Evolutionary conservation across 2,113 vertebrate genomes (phyloP), one percentile per base, ranked within the genome.

Genomic region (Triplophysa rosa): DNA sequence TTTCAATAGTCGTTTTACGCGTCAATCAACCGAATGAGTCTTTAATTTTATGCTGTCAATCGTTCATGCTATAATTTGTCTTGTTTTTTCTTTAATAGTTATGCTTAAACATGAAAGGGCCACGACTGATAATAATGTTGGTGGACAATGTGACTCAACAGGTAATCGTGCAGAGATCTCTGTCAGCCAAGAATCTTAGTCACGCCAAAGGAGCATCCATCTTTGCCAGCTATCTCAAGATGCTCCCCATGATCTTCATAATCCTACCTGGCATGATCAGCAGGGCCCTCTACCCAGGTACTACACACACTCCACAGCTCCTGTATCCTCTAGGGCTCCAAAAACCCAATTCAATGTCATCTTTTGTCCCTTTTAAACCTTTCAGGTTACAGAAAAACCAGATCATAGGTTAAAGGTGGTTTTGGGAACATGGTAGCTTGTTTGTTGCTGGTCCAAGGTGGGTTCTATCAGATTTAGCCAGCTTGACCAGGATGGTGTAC

Each of bases 221-320:
- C 89, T 89, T 98, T 49, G 95, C 95, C 24, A 92, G 95, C 84
- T 98, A 94, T 90, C 92, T 98, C 88, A 97, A 97, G 90, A 91
- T 97, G 92, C 91, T 99, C 79, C 94, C 95, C 37, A 94, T 98
- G 90, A 90, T 94, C 63, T 84, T 98, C 81, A 97, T 97, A 78
- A 82, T 97, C 83, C 92, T 97, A 85, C 96, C 97, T 0, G 97
- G 95, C 81, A 96, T 98, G 97, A 94, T 97, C 89, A 99, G 96
- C 92, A 92, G 96, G 19, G 93, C 90, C 0, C 94, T 99, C 56
- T 97, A 95, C 83, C 95, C 97, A 94, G 96, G 96, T 96, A 92
- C 12, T 29, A 69, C 66, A 79, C 75, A 59, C 56, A 82, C 58
- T 16, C 74, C 67, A 37, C 67, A 52, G 65, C 68, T 80, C 72